Percentiles rank a stretch among this genome's conserved stretches.
Conservation (phyloP, 2,888 invertebrate species). For the Ptychoptera albimana region DNA sequence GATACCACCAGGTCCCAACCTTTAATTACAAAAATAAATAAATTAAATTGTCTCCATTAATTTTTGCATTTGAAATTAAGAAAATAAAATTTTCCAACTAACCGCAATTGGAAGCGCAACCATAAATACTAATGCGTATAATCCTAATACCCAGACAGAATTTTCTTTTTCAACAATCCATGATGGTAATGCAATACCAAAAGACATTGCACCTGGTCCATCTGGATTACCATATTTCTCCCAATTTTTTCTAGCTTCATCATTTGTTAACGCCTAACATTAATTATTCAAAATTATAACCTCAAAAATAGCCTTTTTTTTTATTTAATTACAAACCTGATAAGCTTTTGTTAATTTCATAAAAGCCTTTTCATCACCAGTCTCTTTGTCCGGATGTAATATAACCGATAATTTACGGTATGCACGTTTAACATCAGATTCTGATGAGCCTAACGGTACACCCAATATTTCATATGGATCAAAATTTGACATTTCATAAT, state of each 20-base stretch:
- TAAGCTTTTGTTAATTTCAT: conserved; percentile 92
- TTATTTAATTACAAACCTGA: conserved; percentile 33
- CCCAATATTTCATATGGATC: conserved; percentile 95
- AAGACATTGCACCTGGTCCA: conserved; percentile 97
- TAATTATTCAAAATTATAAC: conserved; percentile 35
- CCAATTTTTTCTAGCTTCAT: conserved; percentile 94
- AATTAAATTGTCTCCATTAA: too few relatives aligned
- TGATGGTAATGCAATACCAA: conserved; percentile 97
- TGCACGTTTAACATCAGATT: conserved; percentile 83
- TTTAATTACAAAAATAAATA: not conserved
- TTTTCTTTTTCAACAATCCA: conserved; percentile 99
- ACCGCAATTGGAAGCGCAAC: conserved; percentile 71
- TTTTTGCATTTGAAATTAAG: conserved; percentile 31
- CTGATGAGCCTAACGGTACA: conserved; percentile 72
- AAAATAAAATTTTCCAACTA: not conserved
- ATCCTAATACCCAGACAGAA: conserved; percentile 90
- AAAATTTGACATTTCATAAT: conserved; percentile 97
- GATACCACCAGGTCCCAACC: conserved; percentile 97
- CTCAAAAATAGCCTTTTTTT: too few relatives aligned
- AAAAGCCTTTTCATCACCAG: conserved; percentile 92
- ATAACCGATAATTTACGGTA: conserved; percentile 87
- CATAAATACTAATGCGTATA: conserved; percentile 96
- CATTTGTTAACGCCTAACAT: conserved; percentile 77
- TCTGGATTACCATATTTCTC: conserved; percentile 99
- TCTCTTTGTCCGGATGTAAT: conserved; percentile 95